Evolutionary conservation across 2,113 vertebrate species (phyloP).

Genomic region (Thermophis baileyi): DNA sequence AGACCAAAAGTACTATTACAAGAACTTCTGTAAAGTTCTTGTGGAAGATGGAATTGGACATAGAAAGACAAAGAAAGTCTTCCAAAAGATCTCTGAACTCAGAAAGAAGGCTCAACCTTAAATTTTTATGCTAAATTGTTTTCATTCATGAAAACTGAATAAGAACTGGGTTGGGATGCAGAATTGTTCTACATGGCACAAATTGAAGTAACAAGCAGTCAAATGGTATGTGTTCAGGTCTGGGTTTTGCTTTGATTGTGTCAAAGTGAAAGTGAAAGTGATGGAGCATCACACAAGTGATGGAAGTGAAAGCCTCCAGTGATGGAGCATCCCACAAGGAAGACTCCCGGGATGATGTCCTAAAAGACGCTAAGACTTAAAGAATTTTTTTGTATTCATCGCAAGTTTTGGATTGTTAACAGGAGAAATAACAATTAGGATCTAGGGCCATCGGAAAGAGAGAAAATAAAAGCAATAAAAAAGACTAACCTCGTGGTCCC

Average conservation of each 20-base stretch:
- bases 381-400: too few relatives aligned
- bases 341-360: too few relatives aligned
- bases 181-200: background rate
- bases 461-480: too few relatives aligned
- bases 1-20: background rate
- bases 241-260: background rate
- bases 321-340: too few relatives aligned
- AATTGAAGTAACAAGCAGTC: background rate
- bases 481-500: too few relatives aligned
- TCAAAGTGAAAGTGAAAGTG: too few relatives aligned
- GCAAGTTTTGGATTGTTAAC: too few relatives aligned
- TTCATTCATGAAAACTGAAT: background rate
- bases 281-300: too few relatives aligned
- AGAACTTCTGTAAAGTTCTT: background rate
- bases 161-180: background rate
- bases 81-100: background rate
- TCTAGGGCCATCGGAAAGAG: too few relatives aligned
- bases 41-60: background rate
- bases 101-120: background rate
- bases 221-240: background rate
- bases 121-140: background rate
- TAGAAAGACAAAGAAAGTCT: background rate
- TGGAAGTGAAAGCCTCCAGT: too few relatives aligned
- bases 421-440: too few relatives aligned
- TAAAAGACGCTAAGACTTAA: too few relatives aligned